Conservation (phyloP, 2,113 vertebrate species). For the Plecturocebus donacophilus region DNA sequence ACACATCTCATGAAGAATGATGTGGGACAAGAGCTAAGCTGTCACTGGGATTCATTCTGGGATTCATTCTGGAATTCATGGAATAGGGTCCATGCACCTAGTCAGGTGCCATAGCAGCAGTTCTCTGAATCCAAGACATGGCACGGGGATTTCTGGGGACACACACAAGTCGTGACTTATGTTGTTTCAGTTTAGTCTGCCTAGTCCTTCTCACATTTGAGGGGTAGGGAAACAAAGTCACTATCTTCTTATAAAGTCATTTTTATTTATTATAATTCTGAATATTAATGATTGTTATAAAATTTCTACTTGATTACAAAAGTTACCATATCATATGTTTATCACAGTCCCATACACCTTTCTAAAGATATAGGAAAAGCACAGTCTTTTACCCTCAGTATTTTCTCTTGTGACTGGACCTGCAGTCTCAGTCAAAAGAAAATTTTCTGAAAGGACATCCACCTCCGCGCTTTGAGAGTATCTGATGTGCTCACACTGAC, state of each 20-base stretch:
- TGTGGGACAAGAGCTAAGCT: neutral
- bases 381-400: neutral
- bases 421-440: neutral
- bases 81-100: rapidly evolving
- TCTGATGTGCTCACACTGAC: neutral
- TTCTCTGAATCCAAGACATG: neutral
- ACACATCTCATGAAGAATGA: neutral
- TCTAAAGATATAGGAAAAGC: neutral
- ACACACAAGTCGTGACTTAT: neutral
- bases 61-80: too few species aligned
- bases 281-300: neutral
- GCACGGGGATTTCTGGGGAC: rapidly evolving
- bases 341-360: neutral
- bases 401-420: neutral
- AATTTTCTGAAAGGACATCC: neutral
- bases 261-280: too few species aligned
- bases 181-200: neutral
- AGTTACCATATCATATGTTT: neutral
- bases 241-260: neutral
- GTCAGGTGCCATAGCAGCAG: neutral
- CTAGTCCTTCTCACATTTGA: neutral
- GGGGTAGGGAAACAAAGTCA: neutral
- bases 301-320: neutral
- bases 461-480: neutral
- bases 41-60: neutral